These are phyloP conservation scores for Biston betularia DNA, from an alignment of 2,888 invertebrate species.

Conservation along the genomic window DNA sequence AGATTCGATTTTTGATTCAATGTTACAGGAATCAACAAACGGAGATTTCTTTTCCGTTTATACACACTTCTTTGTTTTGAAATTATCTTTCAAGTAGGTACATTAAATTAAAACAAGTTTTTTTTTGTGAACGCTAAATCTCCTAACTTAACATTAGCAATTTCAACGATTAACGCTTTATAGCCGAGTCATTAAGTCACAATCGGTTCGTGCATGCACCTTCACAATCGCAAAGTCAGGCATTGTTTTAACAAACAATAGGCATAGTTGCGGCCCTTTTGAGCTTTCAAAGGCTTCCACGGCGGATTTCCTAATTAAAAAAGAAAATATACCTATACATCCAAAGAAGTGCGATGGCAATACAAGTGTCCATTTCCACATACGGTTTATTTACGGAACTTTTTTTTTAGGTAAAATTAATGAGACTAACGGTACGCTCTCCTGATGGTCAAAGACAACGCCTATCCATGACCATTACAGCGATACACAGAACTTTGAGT, in stretches of 20 bases:
- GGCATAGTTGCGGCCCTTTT: slow-evolving; percentile 37
- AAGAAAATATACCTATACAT: not conserved
- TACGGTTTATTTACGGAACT: too few relatives aligned
- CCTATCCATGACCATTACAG: too few relatives aligned
- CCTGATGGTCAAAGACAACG: too few relatives aligned
- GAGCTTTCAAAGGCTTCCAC: slow-evolving; percentile 14
- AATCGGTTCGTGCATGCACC: slow-evolving; percentile 66
- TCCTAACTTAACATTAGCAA: slow-evolving; percentile 44
- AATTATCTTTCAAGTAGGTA: too few relatives aligned
- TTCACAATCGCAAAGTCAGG: slow-evolving; percentile 56
- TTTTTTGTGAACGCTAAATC: slow-evolving; percentile 46
- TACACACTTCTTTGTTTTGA: too few relatives aligned
- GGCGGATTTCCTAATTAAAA: slow-evolving; percentile 22
- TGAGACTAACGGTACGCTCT: too few relatives aligned
- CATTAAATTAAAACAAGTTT: not conserved
- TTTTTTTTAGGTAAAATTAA: too few relatives aligned
- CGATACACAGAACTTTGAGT: too few relatives aligned
- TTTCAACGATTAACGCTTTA: slow-evolving; percentile 77
- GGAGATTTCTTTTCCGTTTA: too few relatives aligned
- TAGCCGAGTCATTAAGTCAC: slow-evolving; percentile 76
- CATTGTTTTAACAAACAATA: slow-evolving; percentile 56
- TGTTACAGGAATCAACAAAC: too few relatives aligned
- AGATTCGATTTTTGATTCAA: too few relatives aligned
- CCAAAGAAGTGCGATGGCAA: too few relatives aligned
- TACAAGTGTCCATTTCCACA: not conserved